phyloP scores from a whole-genome alignment of 2,113 vertebrate genomes.

The western clawed frog (Xenopus tropicalis) region UCB_Xtro_10.0 CM004448.2:126941001-126941500 shows the following conservation, averaged over 20 bases:
- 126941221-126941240: constrained; percentile 24
- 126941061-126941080: too few species aligned
- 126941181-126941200: constrained; percentile 1
- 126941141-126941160: constrained; percentile 5
- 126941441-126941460: too few species aligned
- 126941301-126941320: too few species aligned
- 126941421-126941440: too few species aligned
- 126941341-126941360: neutral
- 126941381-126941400: too few species aligned
- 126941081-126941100: neutral
- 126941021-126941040: too few species aligned
- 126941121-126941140: constrained; percentile 10
- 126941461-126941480: too few species aligned
- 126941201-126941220: constrained; percentile 24
- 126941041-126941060: too few species aligned
- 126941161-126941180: constrained; percentile 18
- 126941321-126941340: too few species aligned
- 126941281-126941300: neutral
- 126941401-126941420: too few species aligned
- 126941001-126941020: too few species aligned
- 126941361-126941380: neutral
- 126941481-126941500: too few species aligned
- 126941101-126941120: constrained; percentile 9
- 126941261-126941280: constrained; percentile 19
- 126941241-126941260: constrained; percentile 18